phyloP scores from a whole-genome alignment of 2,113 vertebrate species.

The Lepus europaeus region DNA sequence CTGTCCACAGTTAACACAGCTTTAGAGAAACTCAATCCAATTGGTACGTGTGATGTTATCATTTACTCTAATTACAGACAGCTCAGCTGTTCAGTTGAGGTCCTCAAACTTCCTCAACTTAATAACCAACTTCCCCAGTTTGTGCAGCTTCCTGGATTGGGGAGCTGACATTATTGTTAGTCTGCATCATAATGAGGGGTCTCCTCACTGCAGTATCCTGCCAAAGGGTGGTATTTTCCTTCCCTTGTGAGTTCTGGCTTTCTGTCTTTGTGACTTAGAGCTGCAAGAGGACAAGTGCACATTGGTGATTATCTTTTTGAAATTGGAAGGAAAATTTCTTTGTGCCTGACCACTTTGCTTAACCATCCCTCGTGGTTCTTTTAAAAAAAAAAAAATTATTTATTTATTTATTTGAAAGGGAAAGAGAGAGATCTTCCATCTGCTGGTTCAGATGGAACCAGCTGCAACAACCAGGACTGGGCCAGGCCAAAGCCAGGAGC shows the following conservation, averaged over 20 bases:
- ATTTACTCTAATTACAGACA: conserved; percentile 73
- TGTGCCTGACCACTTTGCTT: neutral
- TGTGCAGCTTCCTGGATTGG: conserved; percentile 74
- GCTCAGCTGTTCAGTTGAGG: conserved; percentile 59
- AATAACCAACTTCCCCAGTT: conserved; percentile 77
- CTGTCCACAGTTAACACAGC: conserved; percentile 46
- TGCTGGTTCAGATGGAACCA: too few species aligned
- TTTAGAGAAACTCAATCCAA: conserved; percentile 51
- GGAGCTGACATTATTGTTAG: conserved; percentile 70
- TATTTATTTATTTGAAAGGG: too few species aligned
- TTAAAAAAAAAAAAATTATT: too few species aligned
- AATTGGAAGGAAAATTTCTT: neutral
- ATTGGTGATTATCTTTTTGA: neutral
- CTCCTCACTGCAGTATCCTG: neutral
- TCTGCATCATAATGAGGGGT: conserved; percentile 59
- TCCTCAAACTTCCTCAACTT: conserved; percentile 70
- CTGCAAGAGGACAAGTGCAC: neutral
- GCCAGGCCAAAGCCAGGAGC: too few species aligned
- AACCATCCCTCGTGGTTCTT: conserved; percentile 5
- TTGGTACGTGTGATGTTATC: conserved; percentile 59
- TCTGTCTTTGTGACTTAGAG: neutral
- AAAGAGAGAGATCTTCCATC: too few species aligned
- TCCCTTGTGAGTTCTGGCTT: neutral
- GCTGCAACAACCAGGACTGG: too few species aligned
- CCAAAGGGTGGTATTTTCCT: neutral